Base-by-base conservation (phyloP, 2,888 invertebrate genomes). In the Halictus quadricinctus region DNA sequence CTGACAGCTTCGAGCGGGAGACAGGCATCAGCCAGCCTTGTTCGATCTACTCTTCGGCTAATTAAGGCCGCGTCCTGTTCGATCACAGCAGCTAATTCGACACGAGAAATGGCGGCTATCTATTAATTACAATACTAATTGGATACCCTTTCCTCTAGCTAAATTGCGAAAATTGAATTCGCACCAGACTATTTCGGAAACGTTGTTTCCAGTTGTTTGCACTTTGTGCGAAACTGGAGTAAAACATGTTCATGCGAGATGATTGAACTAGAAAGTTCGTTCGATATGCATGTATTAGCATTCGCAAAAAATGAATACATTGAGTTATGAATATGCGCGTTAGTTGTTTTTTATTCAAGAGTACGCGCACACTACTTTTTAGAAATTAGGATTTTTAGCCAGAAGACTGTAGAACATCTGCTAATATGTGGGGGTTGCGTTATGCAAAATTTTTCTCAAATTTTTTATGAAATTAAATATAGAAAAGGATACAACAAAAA, bases 81-180 rank as follows among this genome's bases (percentile, higher is more conserved):
- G 83, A 79, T 88, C 84, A 76, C 66, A 48, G 78, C 64, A 73
- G 82, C 84, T 87, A 88, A 87, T 88, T 87, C 84, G 85, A 85
- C 84, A 81, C 81, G 84, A 73, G 86, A 83, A 88, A 75, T 86
- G 78, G 85, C 85, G 79, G 80, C 80, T 76, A 81, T 80, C 85
- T 85, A 86, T 89, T 90, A 90, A 89, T 90, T 89, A 85, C 84
- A 54, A 41, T 66, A 83, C 89, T 89, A 90, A 90, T 90, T 90
- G 86, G 85, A 64, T 79, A 74, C 76, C 69, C 41, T 72, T 29
- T 64, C 69, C 41, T 69, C 41, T 18, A 64, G 79, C 76, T 88
- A 81, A 81, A 76, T 50, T 46, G 41, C 13, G 21, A 50, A 3
- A 43, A 36, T 0, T 66, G 6, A 25, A 54, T 70, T 15, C 74